Base-by-base conservation (phyloP, 2,113 vertebrate species). In the Laticauda laticaudata region DNA sequence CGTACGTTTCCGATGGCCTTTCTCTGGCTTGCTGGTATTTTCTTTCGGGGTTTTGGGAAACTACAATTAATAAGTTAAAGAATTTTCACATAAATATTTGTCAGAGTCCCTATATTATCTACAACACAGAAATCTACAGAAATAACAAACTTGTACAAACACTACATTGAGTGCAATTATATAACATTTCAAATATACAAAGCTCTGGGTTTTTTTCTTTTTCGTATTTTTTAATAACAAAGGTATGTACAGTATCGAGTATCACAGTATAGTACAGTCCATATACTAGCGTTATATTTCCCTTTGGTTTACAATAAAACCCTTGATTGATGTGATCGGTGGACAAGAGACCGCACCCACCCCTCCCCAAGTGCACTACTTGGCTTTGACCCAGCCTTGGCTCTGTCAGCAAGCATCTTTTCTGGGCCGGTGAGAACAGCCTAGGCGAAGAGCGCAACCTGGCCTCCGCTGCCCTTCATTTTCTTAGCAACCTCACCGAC, bases 91-190 rank as follows among this genome's bases (percentile, higher is more conserved):
- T 99, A 99, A 99, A 99, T 99, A 99, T 99, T 98, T 96, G 97
- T 98, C 99, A 99, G 98, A 98, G 98, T 98, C 97, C 97, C 98
- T 98, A 98, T 97, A 97, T 97, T 99, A 98, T 98, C 98, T 98
- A 99, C 98, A 98, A 98, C 98, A 99, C 98, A 98, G 97, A 97
- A 98, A 98, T 98, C 99, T 99, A 99, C 98, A 98, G 98, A 98
- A 86, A 98, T 97, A 98, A 99, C 98, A 98, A 98, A 99, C 98
- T 98, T 97, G 98, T 98, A 99, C 98, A 98, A 64, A 99, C 98
- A 99, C 98, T 99, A 99, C 98, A 99, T 98, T 96, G 98, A 99
- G 99, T 99, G 99, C 99, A 99, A 99, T 98, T 98, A 99, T 98
- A 99, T 98, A 99, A 99, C 98, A 98, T 97, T 98, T 98, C 97